A percentile compares a stretch with the other conserved stretches of the same genome.
Evolutionary conservation across 2,797 vertebrate species (phyloP).

Genomic region (Gymnopithys bicolor): DNA sequence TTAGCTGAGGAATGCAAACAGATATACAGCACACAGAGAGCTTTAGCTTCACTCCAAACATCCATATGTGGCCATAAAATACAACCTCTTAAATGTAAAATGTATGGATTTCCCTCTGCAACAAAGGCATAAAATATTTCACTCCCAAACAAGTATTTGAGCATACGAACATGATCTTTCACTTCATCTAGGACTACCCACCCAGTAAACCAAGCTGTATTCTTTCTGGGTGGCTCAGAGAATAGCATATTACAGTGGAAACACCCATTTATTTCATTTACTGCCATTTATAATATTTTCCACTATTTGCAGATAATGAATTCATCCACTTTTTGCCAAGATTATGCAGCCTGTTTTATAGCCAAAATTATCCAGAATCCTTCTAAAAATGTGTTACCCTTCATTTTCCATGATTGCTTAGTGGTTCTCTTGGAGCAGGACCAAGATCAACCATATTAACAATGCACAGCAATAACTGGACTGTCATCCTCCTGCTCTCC

Average conservation of each 20-base stretch:
- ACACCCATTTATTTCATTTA: constrained; percentile 85
- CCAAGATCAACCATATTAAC: constrained; percentile 76
- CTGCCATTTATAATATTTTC: constrained; percentile 85
- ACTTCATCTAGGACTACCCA: constrained; percentile 72
- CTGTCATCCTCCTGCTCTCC: constrained; percentile 62
- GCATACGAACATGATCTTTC: constrained; percentile 65
- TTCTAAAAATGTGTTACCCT: constrained; percentile 74
- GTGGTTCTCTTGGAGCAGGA: constrained; percentile 73
- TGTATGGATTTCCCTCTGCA: constrained; percentile 62
- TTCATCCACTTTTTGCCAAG: constrained; percentile 79
- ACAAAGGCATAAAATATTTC: constrained; percentile 64
- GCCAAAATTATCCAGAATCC: constrained; percentile 77
- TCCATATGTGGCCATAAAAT: constrained; percentile 40
- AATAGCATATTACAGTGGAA: constrained; percentile 80
- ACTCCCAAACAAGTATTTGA: constrained; percentile 56
- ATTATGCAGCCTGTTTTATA: constrained; percentile 75
- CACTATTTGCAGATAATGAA: constrained; percentile 82
- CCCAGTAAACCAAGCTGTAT: constrained; percentile 74
- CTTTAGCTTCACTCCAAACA: background rate
- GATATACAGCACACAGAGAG: background rate
- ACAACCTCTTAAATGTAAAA: constrained; percentile 7
- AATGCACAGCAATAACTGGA: constrained; percentile 75
- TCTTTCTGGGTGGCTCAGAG: constrained; percentile 82
- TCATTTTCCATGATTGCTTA: constrained; percentile 76
- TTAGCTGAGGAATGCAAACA: constrained; percentile 53